A percentile compares a stretch with the other conserved stretches of the same genome.
phyloP scores from a whole-genome alignment of 2,888 invertebrate genomes.

The Drosophila ezoana region DNA sequence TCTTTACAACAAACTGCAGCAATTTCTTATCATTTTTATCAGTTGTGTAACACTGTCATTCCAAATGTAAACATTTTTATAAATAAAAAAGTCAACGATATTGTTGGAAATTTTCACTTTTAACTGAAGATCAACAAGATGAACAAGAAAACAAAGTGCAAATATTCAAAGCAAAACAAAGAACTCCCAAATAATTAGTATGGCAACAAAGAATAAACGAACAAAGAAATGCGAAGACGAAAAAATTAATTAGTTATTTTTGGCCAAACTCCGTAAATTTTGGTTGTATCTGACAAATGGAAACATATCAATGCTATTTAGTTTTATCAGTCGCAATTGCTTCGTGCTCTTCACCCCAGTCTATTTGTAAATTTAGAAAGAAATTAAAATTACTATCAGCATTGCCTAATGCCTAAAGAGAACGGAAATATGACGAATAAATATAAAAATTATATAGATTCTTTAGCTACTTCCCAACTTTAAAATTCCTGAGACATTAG shows the following conservation, averaged over 20 bases:
- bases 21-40: slow-evolving; percentile 50
- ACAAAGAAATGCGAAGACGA: slow-evolving; percentile 16
- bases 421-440: slow-evolving; percentile 9
- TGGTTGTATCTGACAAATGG: slow-evolving; percentile 35
- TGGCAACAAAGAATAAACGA: slow-evolving; percentile 2
- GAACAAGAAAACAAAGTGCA: slow-evolving; percentile 7
- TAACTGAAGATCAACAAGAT: slow-evolving; percentile 2
- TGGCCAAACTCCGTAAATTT: slow-evolving; percentile 17
- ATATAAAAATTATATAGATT: neutral
- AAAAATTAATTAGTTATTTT: slow-evolving; percentile 23
- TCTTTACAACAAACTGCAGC: slow-evolving; percentile 28
- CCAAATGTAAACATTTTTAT: slow-evolving; percentile 8
- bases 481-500: neutral
- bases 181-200: slow-evolving; percentile 15
- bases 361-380: slow-evolving; percentile 29
- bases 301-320: slow-evolving; percentile 50
- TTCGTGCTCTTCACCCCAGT: neutral
- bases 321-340: slow-evolving; percentile 46
- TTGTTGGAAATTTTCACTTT: slow-evolving; percentile 17
- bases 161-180: slow-evolving; percentile 30
- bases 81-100: slow-evolving; percentile 4
- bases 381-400: slow-evolving; percentile 41
- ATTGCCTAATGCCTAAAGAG: slow-evolving; percentile 7
- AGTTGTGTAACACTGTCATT: slow-evolving; percentile 39
- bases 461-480: neutral